Conservation (phyloP, 2,888 invertebrate species). For the Eudemis profundana region DNA sequence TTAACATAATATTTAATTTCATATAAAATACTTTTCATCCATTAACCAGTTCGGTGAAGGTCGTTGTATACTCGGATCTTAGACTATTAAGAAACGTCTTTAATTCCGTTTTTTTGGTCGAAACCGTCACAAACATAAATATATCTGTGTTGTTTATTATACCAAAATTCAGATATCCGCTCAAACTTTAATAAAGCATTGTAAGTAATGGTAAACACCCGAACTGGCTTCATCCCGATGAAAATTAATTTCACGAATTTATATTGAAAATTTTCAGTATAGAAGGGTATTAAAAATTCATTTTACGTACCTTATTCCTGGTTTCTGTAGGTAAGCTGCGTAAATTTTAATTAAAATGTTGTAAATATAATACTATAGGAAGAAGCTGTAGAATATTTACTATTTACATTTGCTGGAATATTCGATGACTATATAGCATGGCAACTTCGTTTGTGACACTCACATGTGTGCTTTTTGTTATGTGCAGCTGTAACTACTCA, state of each 20-base stretch:
- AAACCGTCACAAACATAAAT: too few species aligned
- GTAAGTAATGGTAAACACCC: slow-evolving; percentile 13
- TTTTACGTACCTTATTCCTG: slow-evolving; percentile 25
- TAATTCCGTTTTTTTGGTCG: too few species aligned
- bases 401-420: not conserved
- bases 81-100: too few species aligned
- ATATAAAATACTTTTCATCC: too few species aligned
- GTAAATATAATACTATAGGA: slow-evolving; percentile 23
- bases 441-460: too few species aligned
- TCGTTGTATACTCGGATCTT: too few species aligned
- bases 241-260: slow-evolving; percentile 21
- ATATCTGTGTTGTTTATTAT: too few species aligned
- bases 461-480: too few species aligned
- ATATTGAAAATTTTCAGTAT: slow-evolving; percentile 6
- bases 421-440: not conserved
- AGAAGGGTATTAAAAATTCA: slow-evolving; percentile 34
- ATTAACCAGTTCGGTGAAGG: too few species aligned
- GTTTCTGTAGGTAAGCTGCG: slow-evolving; percentile 24
- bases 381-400: not conserved
- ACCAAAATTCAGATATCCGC: too few species aligned
- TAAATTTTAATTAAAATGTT: slow-evolving; percentile 31
- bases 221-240: slow-evolving; percentile 17
- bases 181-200: slow-evolving; percentile 23
- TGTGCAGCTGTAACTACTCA: too few species aligned
- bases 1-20: too few species aligned